A percentile compares a stretch with the other conserved stretches of the same genome.
Conservation (phyloP, 2,888 invertebrate genomes). For the Brenthis hecate region DNA sequence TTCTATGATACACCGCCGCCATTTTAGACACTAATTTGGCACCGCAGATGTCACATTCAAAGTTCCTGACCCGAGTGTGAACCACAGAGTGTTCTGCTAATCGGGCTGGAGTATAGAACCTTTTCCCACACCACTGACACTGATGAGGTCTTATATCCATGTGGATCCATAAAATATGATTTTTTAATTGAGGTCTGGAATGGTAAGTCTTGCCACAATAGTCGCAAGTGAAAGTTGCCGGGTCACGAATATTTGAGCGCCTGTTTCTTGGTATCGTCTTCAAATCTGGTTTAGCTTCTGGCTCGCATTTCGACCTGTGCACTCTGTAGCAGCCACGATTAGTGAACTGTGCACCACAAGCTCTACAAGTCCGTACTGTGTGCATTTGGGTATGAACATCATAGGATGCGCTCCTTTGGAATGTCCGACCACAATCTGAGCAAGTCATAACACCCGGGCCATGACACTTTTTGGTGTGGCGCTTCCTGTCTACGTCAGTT, state of each 20-base stretch:
- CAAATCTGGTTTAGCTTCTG: slow-evolving; percentile 62
- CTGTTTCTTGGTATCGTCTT: slow-evolving; percentile 54
- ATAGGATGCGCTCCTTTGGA: slow-evolving; percentile 57
- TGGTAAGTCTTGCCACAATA: slow-evolving; percentile 66
- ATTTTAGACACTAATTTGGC: slow-evolving; percentile 71
- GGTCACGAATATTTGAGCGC: slow-evolving; percentile 67
- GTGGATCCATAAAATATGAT: slow-evolving; percentile 77
- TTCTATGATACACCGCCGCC: slow-evolving; percentile 73
- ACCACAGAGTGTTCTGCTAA: slow-evolving; percentile 78
- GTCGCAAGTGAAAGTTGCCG: slow-evolving; percentile 67
- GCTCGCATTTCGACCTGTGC: slow-evolving; percentile 67
- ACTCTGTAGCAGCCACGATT: slow-evolving; percentile 69
- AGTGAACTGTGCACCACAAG: slow-evolving; percentile 65
- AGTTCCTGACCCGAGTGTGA: slow-evolving; percentile 78
- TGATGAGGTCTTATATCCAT: slow-evolving; percentile 74
- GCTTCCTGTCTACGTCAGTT: slow-evolving; percentile 48
- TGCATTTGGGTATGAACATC: slow-evolving; percentile 71
- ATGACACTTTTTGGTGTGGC: slow-evolving; percentile 58
- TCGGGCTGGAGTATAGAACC: slow-evolving; percentile 77
- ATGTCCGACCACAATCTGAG: slow-evolving; percentile 63
- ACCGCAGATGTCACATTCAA: slow-evolving; percentile 78
- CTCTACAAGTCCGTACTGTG: slow-evolving; percentile 63
- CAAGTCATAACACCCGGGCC: slow-evolving; percentile 57
- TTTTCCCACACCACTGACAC: slow-evolving; percentile 77
- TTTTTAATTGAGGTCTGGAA: slow-evolving; percentile 68